Evolutionary conservation across 2,888 invertebrate genomes (phyloP).

Genomic region (Dasypogon diadema): DNA sequence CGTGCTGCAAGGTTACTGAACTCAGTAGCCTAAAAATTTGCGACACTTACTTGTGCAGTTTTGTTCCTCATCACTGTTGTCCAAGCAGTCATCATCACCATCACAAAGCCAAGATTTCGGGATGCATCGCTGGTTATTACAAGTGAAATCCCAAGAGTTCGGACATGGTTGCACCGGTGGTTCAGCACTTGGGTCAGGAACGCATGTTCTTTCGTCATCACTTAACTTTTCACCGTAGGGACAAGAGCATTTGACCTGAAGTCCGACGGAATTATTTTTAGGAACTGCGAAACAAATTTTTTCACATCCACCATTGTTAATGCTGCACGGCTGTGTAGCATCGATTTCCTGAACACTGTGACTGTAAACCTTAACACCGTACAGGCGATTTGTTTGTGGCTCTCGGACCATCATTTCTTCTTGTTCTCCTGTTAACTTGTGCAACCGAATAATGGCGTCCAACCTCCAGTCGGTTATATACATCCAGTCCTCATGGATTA

Average conservation of each 20-base stretch:
- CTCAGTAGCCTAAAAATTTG: no score
- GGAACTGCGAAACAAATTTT: constrained; percentile 96
- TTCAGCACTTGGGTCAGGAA: constrained; percentile 85
- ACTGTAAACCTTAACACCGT: constrained; percentile 92
- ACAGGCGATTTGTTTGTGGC: constrained; percentile 89
- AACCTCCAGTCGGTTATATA: constrained; percentile 98
- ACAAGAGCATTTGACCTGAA: constrained; percentile 86
- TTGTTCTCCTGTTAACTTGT: constrained; percentile 89
- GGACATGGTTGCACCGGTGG: constrained; percentile 91
- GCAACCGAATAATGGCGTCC: constrained; percentile 91
- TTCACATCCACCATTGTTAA: constrained; percentile 90
- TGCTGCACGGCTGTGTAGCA: constrained; percentile 83
- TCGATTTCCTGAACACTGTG: constrained; percentile 79
- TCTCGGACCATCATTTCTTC: constrained; percentile 89
- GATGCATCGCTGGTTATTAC: constrained; percentile 91
- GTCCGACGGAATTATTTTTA: constrained; percentile 69
- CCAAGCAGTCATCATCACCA: constrained; percentile 95
- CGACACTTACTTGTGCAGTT: constrained; percentile 87
- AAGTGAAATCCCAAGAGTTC: constrained; percentile 93
- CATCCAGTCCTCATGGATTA: constrained; percentile 90
- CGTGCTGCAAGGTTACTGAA: no score
- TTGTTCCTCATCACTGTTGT: constrained; percentile 94
- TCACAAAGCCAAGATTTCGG: constrained; percentile 96
- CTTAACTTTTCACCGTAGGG: constrained; percentile 90
- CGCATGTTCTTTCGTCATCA: constrained; percentile 78